These are phyloP conservation scores for Macrosiphum euphorbiae DNA, from an alignment of 2,888 invertebrate species.

Conservation along the genomic window DNA sequence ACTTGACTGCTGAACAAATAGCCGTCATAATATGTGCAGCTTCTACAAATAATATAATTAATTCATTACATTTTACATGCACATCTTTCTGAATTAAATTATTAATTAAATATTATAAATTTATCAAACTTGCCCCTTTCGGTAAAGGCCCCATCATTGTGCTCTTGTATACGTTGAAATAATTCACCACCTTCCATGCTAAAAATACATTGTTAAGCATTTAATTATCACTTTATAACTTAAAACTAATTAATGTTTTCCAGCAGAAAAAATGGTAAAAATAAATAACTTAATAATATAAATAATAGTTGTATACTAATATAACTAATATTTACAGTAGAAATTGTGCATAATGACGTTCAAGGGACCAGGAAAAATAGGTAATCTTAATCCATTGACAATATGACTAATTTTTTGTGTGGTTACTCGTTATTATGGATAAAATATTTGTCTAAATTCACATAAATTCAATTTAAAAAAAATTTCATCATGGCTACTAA, in stretches of 20 bases:
- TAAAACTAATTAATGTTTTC: neutral
- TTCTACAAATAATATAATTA: slow-evolving; percentile 74
- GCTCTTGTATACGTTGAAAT: slow-evolving; percentile 96
- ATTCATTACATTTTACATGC: slow-evolving; percentile 33
- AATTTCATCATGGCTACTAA: too few relatives aligned
- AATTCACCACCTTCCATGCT: slow-evolving; percentile 98
- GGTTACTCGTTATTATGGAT: neutral
- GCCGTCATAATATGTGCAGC: slow-evolving; percentile 96
- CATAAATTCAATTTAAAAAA: too few relatives aligned
- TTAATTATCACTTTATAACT: neutral
- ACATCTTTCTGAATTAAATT: neutral
- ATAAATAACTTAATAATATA: neutral
- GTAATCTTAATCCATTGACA: neutral
- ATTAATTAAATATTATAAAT: slow-evolving; percentile 67
- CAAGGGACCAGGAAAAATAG: neutral
- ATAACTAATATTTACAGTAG: too few relatives aligned
- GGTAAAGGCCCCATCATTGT: slow-evolving; percentile 94
- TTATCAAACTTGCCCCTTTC: slow-evolving; percentile 79
- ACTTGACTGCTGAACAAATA: slow-evolving; percentile 94
- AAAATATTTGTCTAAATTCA: neutral
- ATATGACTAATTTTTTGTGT: neutral
- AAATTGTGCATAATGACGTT: neutral
- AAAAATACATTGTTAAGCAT: slow-evolving; percentile 50
- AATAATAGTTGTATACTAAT: neutral
- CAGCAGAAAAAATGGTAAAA: neutral